A percentile compares a stretch with the other conserved stretches of the same genome.
phyloP scores from a whole-genome alignment of 1,140 invertebrate species.

The Cotesia glomerata region DNA sequence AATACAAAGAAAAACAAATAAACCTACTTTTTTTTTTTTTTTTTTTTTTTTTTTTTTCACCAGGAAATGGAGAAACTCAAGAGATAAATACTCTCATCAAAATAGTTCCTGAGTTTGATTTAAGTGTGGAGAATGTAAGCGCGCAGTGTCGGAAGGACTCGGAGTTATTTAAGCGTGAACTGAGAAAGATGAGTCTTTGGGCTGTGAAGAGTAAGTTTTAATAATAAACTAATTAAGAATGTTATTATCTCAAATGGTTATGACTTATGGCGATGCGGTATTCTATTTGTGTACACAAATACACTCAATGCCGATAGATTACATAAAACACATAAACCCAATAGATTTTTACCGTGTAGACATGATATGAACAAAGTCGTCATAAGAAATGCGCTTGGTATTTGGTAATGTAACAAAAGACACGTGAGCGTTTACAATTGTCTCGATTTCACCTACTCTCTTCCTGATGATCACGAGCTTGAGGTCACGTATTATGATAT shows the following conservation, averaged over 20 bases:
- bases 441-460: conserved; percentile 16
- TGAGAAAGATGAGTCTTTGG: conserved; percentile 63
- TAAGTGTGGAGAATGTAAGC: conserved; percentile 52
- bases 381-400: not conserved
- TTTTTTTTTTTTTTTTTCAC: conserved; percentile 33
- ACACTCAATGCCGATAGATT: not conserved
- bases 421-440: not conserved
- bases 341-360: not conserved
- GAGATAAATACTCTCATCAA: conserved; percentile 50
- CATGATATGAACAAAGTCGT: not conserved
- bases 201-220: conserved; percentile 64
- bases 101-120: conserved; percentile 52
- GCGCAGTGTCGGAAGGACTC: conserved; percentile 58
- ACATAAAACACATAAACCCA: not conserved
- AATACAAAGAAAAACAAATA: not conserved
- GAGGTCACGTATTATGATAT: not conserved
- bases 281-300: not conserved
- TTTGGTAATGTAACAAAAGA: not conserved
- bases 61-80: conserved; percentile 46
- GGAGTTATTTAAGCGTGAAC: conserved; percentile 54
- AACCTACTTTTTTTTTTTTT: no score
- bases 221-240: not conserved
- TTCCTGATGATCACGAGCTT: not conserved
- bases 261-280: not conserved
- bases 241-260: conserved; percentile 11